phyloP scores from a whole-genome alignment of 2,888 invertebrate genomes.

The Patella depressa region DNA sequence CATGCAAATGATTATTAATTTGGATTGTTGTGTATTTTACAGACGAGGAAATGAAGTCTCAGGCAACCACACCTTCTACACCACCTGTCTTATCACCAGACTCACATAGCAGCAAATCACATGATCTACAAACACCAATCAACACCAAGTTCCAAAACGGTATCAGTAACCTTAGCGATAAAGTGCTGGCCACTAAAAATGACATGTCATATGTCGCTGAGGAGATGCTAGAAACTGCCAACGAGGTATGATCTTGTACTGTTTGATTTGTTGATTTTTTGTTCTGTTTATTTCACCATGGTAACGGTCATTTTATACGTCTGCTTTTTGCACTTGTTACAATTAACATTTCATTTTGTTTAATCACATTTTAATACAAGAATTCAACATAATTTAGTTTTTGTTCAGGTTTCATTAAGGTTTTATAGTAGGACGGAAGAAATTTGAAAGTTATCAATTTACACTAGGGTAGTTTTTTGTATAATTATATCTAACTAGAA shows the following conservation, averaged over 20 bases:
- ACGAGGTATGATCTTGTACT: conserved; percentile 42
- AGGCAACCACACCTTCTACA: conserved; percentile 11
- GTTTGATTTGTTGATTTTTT: neutral
- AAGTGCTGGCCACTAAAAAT: conserved; percentile 47
- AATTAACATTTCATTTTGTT: too few relatives aligned
- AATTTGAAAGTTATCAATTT: too few relatives aligned
- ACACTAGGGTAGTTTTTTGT: too few relatives aligned
- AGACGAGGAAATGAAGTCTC: conserved; percentile 21
- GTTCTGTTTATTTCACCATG: too few relatives aligned
- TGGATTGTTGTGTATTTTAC: neutral
- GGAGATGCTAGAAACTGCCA: conserved; percentile 53
- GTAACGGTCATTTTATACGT: too few relatives aligned
- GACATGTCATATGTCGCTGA: conserved; percentile 51
- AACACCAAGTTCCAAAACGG: conserved; percentile 29
- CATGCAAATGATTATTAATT: too few relatives aligned
- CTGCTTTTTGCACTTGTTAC: too few relatives aligned
- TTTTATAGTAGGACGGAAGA: too few relatives aligned
- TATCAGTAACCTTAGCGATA: conserved; percentile 51
- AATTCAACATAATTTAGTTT: too few relatives aligned
- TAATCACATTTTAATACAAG: too few relatives aligned
- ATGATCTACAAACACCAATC: conserved; percentile 13
- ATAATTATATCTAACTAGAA: too few relatives aligned
- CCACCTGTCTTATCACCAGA: neutral
- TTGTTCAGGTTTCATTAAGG: too few relatives aligned
- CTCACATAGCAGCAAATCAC: conserved; percentile 16